These are phyloP conservation scores for Tribolium castaneum DNA, from an alignment of 1,140 invertebrate genomes.

Conservation along the genomic window DNA sequence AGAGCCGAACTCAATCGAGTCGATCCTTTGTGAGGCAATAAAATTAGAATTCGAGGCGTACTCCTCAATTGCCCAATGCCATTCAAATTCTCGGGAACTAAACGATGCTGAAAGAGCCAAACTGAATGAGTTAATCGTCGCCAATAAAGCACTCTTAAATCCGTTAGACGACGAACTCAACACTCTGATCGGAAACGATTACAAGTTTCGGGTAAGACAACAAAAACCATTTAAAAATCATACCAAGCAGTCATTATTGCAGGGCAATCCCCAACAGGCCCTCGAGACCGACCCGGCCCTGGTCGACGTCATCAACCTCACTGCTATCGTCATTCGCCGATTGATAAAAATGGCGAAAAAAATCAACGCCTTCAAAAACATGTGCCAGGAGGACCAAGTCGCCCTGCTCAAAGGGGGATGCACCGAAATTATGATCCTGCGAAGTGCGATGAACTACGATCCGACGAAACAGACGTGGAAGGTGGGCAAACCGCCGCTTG, in stretches of 20 bases:
- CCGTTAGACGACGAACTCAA: slow-evolving; percentile 84
- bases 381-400: slow-evolving; percentile 93
- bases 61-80: slow-evolving; percentile 69
- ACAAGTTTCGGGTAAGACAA: slow-evolving; percentile 69
- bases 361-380: slow-evolving; percentile 87
- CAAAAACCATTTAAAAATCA: not conserved
- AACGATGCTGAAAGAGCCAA: slow-evolving; percentile 86
- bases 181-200: slow-evolving; percentile 72
- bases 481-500: slow-evolving; percentile 64
- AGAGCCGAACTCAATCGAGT: slow-evolving; percentile 77
- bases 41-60: slow-evolving; percentile 84
- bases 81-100: slow-evolving; percentile 73
- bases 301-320: slow-evolving; percentile 88
- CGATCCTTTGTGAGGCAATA: slow-evolving; percentile 84
- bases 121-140: slow-evolving; percentile 84
- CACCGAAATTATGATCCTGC: slow-evolving; percentile 92
- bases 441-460: slow-evolving; percentile 90
- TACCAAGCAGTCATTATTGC: slow-evolving; percentile 12
- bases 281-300: slow-evolving; percentile 73
- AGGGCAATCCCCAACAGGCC: slow-evolving; percentile 46
- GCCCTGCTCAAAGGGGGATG: slow-evolving; percentile 89
- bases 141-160: slow-evolving; percentile 83
- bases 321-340: slow-evolving; percentile 88
- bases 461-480: slow-evolving; percentile 86
- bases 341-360: slow-evolving; percentile 94